Conservation (phyloP, 2,113 vertebrate species). For the Chaetodon trifascialis region DNA sequence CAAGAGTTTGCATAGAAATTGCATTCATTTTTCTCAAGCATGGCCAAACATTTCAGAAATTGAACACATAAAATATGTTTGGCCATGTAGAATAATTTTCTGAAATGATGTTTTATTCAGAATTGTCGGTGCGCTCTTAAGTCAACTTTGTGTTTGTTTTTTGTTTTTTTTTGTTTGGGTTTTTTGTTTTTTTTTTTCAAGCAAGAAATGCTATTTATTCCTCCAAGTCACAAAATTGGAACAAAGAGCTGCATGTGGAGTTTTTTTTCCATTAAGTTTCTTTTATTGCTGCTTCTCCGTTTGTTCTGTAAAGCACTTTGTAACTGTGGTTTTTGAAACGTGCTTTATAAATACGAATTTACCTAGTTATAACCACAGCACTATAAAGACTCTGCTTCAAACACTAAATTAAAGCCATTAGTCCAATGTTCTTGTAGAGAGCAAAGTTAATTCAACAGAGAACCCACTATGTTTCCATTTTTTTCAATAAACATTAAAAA, state of each 20-base stretch:
- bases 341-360: slow-evolving; percentile 55
- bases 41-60: slow-evolving; percentile 44
- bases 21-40: slow-evolving; percentile 25
- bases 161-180: neutral
- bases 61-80: slow-evolving; percentile 43
- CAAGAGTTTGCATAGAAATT: slow-evolving; percentile 58
- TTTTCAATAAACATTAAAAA: slow-evolving; percentile 66
- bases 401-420: slow-evolving; percentile 68
- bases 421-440: slow-evolving; percentile 59
- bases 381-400: slow-evolving; percentile 53
- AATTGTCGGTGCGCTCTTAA: slow-evolving; percentile 21
- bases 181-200: neutral
- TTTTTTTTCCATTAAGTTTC: slow-evolving; percentile 40
- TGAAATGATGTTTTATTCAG: slow-evolving; percentile 38
- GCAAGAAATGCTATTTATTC: slow-evolving; percentile 43
- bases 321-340: slow-evolving; percentile 41
- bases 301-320: slow-evolving; percentile 47
- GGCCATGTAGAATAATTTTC: slow-evolving; percentile 45
- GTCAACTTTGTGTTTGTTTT: slow-evolving; percentile 20
- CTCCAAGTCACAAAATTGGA: slow-evolving; percentile 26
- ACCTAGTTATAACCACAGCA: slow-evolving; percentile 32
- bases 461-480: slow-evolving; percentile 56
- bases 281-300: slow-evolving; percentile 34
- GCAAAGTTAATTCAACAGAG: slow-evolving; percentile 63
- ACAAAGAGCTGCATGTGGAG: slow-evolving; percentile 35